Conservation (phyloP, 2,888 invertebrate genomes). For the Auanema sp. region DNA sequence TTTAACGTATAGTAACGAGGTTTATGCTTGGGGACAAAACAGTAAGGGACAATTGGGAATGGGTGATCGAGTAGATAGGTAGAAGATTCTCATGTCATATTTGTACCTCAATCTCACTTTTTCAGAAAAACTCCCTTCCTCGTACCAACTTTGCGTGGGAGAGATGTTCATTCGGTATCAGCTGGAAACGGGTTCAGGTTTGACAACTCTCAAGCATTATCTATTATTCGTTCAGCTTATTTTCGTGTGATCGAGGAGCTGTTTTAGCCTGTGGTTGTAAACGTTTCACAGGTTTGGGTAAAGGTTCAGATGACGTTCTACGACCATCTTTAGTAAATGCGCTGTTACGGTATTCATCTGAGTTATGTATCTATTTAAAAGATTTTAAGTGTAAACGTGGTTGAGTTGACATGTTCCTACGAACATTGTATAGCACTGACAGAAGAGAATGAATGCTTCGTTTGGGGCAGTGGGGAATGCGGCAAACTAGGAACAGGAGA, state of each 20-base stretch:
- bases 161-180: constrained; percentile 33
- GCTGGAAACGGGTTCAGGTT: constrained; percentile 30
- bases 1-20: constrained; percentile 71
- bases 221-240: constrained; percentile 72
- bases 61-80: constrained; percentile 54
- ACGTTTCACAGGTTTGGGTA: constrained; percentile 54
- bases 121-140: constrained; percentile 10
- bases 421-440: constrained; percentile 74
- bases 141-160: constrained; percentile 24
- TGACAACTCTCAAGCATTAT: too few species aligned
- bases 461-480: constrained; percentile 73
- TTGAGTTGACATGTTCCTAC: constrained; percentile 67
- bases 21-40: constrained; percentile 76
- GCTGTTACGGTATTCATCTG: constrained; percentile 65
- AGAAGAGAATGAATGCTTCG: constrained; percentile 72
- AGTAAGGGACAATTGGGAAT: constrained; percentile 73
- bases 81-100: constrained; percentile 4
- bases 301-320: constrained; percentile 69
- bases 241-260: constrained; percentile 75
- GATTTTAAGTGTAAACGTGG: constrained; percentile 68
- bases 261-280: constrained; percentile 75
- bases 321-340: constrained; percentile 71
- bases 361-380: not conserved
- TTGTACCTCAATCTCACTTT: not conserved
- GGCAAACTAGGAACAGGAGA: constrained; percentile 71